phyloP scores from a whole-genome alignment of 2,888 invertebrate genomes.

The Heliconius aoede region DNA sequence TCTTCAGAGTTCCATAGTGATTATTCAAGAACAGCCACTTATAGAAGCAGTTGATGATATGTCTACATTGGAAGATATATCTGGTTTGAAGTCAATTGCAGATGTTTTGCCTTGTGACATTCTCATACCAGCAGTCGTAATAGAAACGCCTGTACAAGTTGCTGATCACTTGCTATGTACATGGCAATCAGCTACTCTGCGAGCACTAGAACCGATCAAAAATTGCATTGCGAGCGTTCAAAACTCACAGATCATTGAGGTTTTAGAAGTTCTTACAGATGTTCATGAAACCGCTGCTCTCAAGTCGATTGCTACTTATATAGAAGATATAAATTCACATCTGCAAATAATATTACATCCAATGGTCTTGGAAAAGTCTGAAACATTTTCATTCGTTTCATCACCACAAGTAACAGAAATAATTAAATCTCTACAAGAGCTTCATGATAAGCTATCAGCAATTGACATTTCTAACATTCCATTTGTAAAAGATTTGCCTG shows the following conservation, averaged over 20 bases:
- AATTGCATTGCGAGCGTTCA: conserved; percentile 67
- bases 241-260: conserved; percentile 66
- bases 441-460: conserved; percentile 68
- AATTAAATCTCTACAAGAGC: conserved; percentile 70
- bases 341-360: conserved; percentile 73
- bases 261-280: conserved; percentile 69
- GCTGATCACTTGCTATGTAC: conserved; percentile 49
- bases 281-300: conserved; percentile 67
- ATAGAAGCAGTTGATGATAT: conserved; percentile 80
- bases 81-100: conserved; percentile 82
- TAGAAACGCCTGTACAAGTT: conserved; percentile 59
- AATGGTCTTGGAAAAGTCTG: no score
- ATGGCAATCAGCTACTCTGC: conserved; percentile 54
- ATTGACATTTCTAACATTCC: conserved; percentile 71
- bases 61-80: conserved; percentile 83
- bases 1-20: conserved; percentile 73
- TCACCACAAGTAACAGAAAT: conserved; percentile 64
- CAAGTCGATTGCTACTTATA: conserved; percentile 62
- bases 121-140: conserved; percentile 62
- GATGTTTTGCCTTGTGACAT: conserved; percentile 72
- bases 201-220: conserved; percentile 67
- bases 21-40: conserved; percentile 75
- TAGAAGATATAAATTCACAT: conserved; percentile 63
- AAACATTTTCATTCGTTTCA: no score
- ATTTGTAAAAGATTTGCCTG: conserved; percentile 70